Percentiles rank a stretch among this genome's conserved stretches.
Evolutionary conservation across 2,113 vertebrate species (phyloP).

Genomic region (Psilopogon haemacephalus): DNA sequence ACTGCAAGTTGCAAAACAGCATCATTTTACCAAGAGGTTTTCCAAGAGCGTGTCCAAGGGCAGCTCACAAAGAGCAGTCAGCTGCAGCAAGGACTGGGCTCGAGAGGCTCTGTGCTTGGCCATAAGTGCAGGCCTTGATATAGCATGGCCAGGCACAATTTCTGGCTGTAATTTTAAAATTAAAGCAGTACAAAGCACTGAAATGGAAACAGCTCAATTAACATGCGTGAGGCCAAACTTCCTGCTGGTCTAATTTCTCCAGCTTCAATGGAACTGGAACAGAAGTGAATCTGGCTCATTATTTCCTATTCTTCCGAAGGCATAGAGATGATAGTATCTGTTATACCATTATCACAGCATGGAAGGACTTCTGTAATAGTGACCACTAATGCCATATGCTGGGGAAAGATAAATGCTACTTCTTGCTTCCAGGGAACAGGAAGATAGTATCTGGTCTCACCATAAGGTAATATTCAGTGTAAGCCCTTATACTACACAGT

Average conservation of each 20-base stretch:
- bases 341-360: slow-evolving; percentile 24
- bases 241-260: slow-evolving; percentile 43
- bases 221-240: slow-evolving; percentile 39
- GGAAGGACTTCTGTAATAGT: neutral
- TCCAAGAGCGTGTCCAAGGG: neutral
- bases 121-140: neutral
- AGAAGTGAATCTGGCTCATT: slow-evolving; percentile 36
- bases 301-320: slow-evolving; percentile 48
- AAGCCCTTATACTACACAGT: neutral
- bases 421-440: neutral
- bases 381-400: neutral
- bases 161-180: slow-evolving; percentile 34
- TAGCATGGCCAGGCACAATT: slow-evolving; percentile 8
- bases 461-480: neutral
- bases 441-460: neutral
- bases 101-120: neutral
- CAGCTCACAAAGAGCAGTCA: neutral
- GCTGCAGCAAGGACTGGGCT: neutral
- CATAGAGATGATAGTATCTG: slow-evolving; percentile 17
- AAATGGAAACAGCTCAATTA: slow-evolving; percentile 47
- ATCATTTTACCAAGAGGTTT: neutral
- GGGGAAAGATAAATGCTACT: neutral
- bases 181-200: slow-evolving; percentile 45
- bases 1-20: neutral
- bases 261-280: neutral